phyloP scores from a whole-genome alignment of 1,140 invertebrate genomes.

The Stegodyphus dumicola region DNA sequence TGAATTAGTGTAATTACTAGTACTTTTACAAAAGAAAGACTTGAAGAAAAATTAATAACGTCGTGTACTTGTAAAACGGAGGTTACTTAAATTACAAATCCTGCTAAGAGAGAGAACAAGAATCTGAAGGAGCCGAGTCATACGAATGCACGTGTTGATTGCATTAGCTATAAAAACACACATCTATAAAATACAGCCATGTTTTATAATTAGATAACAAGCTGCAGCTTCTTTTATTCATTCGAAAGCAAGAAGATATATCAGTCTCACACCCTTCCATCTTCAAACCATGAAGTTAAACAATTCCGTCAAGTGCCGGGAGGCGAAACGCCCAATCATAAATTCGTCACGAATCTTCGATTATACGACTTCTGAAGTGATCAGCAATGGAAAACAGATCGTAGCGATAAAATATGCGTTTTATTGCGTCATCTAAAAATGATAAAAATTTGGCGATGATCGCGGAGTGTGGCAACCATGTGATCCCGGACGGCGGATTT shows the following conservation, averaged over 20 bases:
- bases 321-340: slow-evolving; percentile 25
- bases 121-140: too few relatives aligned
- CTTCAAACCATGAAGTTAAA: slow-evolving; percentile 19
- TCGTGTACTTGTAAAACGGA: too few relatives aligned
- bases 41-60: too few relatives aligned
- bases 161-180: neutral
- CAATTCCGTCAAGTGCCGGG: slow-evolving; percentile 21
- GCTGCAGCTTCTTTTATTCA: too few relatives aligned
- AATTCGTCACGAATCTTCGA: slow-evolving; percentile 54
- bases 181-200: neutral
- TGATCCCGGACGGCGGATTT: neutral
- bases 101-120: too few relatives aligned
- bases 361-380: slow-evolving; percentile 51
- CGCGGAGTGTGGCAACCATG: neutral
- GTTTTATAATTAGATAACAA: too few relatives aligned
- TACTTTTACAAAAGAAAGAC: too few relatives aligned
- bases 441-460: slow-evolving; percentile 51
- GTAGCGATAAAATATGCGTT: slow-evolving; percentile 42
- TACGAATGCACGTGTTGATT: neutral
- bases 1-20: too few relatives aligned
- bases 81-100: too few relatives aligned
- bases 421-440: slow-evolving; percentile 41
- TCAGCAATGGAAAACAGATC: neutral
- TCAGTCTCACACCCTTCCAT: too few relatives aligned
- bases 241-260: too few relatives aligned